Base-by-base conservation (phyloP, 1,140 invertebrate species). In the Drosophila prosaltans region DNA sequence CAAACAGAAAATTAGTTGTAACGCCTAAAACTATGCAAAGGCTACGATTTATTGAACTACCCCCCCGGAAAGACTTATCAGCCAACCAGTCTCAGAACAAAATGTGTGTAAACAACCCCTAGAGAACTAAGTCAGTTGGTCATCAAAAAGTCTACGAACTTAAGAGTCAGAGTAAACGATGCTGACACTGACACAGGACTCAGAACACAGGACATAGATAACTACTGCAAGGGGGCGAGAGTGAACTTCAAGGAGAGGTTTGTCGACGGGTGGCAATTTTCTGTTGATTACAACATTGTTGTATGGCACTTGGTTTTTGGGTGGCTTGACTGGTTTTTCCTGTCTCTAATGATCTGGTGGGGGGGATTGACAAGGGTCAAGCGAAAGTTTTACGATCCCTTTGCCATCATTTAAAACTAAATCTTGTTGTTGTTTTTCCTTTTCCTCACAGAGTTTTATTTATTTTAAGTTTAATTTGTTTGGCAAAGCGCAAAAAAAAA, bases 381-480 rank as follows among this genome's bases (percentile, higher is more conserved):
- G 65, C 77, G 80, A 86, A 86, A 86, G 82, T 86, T 86, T 83
- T 72, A 77, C 66, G 79, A 69, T 65, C 79, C 45, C 45, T 51
- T 51, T 51, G 21, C 45, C 45, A 51, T 51, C 21, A 72, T 72
- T 79, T 70, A 81, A 75, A 72, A 75, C 76, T 64, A 77, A 81
- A 81, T 65, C 57, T 59, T 81, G 73, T 66, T 69, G 67, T 61
- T 72, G 65, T 30, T 51, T 48, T 54, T 66, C 28, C 59, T 59
- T 45, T n/a, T 39, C 74, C 8, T 36, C 60, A 30, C 40, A 9
- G 40, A 39, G 67, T 16, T 84, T 77, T 88, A 65, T 86, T 86
- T 86, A 80, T 77, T 86, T 80, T 80, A 77, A 88, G 83, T 86
- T 86, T 83, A 88, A 83, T 83, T 86, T 72, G 73, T 81, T 78